Conservation (phyloP, 2,888 invertebrate species). For the Tetanocera ferruginea region DNA sequence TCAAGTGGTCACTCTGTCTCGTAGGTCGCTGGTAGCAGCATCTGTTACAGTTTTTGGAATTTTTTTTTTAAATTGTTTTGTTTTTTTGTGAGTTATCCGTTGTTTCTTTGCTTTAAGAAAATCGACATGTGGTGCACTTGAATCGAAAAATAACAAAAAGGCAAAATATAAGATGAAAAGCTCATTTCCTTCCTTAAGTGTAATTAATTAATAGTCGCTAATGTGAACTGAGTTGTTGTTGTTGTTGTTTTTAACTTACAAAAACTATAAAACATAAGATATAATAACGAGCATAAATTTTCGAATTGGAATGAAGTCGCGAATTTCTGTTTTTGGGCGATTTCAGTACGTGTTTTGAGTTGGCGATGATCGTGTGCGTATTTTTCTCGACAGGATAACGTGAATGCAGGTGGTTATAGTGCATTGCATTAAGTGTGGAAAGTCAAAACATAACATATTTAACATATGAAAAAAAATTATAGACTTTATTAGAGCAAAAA, state of each 20-base stretch:
- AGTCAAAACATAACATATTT: not conserved
- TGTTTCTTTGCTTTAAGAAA: not conserved
- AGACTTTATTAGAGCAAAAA: constrained; percentile 19
- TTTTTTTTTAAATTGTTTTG: not conserved
- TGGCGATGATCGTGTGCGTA: constrained; percentile 1
- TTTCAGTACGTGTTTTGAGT: constrained; percentile 18
- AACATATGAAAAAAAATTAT: constrained; percentile 36
- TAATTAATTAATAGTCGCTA: constrained; percentile 61
- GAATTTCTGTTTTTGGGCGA: not conserved
- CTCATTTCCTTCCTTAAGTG: constrained; percentile 61
- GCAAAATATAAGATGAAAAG: constrained; percentile 56
- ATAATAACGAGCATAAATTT: constrained; percentile 2
- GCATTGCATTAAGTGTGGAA: not conserved
- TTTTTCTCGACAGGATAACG: not conserved
- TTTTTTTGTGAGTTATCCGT: not conserved
- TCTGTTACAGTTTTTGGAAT: not conserved
- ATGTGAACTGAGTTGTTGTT: constrained; percentile 35
- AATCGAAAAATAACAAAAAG: constrained; percentile 24
- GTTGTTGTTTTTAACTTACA: not conserved
- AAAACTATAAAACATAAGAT: not conserved
- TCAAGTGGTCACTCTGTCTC: constrained; percentile 26
- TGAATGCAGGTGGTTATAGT: too few relatives aligned
- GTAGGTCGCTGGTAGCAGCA: constrained; percentile 8
- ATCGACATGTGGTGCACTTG: not conserved
- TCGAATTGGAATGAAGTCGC: constrained; percentile 6